These are phyloP conservation scores for Brachypalpus laphriformis DNA, from an alignment of 2,888 invertebrate species.

Conservation along the genomic window DNA sequence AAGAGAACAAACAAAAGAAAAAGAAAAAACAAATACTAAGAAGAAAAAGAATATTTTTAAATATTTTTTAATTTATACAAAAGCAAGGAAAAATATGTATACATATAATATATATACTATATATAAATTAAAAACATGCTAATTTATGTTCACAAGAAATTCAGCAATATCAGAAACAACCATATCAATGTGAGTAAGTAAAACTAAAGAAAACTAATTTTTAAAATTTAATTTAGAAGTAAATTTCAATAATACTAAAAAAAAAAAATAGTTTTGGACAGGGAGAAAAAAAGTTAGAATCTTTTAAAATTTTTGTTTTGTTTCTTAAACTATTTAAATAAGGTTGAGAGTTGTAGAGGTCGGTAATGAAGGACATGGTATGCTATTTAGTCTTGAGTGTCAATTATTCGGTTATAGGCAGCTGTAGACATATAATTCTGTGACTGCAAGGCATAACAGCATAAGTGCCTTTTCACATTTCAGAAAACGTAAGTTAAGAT, in stretches of 20 bases:
- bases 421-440: no score
- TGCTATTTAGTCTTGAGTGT: no score
- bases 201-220: conserved; percentile 51
- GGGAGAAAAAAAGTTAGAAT: conserved; percentile 59
- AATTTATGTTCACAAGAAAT: conserved; percentile 66
- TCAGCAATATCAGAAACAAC: conserved; percentile 76
- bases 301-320: neutral
- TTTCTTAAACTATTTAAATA: conserved; percentile 15
- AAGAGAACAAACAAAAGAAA: conserved; percentile 41
- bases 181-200: conserved; percentile 75
- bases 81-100: conserved; percentile 39
- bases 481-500: no score
- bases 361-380: neutral
- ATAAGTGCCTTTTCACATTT: no score
- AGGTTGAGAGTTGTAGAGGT: neutral
- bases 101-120: conserved; percentile 29
- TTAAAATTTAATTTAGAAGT: conserved; percentile 61
- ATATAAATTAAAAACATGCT: conserved; percentile 52
- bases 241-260: conserved; percentile 25
- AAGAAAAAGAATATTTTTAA: conserved; percentile 41
- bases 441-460: no score
- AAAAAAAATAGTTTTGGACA: conserved; percentile 52
- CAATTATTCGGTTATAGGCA: no score
- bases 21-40: conserved; percentile 24
- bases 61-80: conserved; percentile 70